Conservation (phyloP, 2,113 vertebrate species). For the Gallinago paraguaiae region DNA sequence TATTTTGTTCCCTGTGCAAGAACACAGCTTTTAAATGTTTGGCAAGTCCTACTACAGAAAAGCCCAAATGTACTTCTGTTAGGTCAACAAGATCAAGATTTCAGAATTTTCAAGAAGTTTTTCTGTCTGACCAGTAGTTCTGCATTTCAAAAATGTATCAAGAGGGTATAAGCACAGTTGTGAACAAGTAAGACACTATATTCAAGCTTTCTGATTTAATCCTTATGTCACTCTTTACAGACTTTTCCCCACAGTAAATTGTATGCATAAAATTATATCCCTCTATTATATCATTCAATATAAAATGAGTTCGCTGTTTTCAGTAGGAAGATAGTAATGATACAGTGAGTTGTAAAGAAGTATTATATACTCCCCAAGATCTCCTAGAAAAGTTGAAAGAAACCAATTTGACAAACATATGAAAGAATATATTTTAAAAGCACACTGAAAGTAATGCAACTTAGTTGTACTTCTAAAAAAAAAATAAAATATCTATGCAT, state of each 20-base stretch:
- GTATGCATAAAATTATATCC: background rate
- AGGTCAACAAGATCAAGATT: background rate
- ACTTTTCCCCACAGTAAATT: background rate
- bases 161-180: background rate
- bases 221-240: background rate
- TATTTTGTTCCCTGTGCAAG: background rate
- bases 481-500: background rate
- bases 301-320: background rate
- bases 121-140: background rate
- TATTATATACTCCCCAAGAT: background rate
- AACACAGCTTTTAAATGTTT: background rate
- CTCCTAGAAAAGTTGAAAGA: background rate
- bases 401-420: background rate
- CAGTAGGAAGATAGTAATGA: background rate
- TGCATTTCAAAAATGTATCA: background rate
- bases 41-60: background rate
- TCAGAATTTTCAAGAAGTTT: background rate
- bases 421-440: background rate
- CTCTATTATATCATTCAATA: background rate
- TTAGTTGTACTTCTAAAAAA: background rate
- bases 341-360: background rate
- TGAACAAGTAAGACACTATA: background rate
- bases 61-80: background rate
- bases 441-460: background rate
- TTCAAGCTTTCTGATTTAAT: background rate